A percentile compares a stretch with the other conserved stretches of the same genome.
Evolutionary conservation across 2,113 vertebrate genomes (phyloP).

Genomic region (Apteryx mantelli): DNA sequence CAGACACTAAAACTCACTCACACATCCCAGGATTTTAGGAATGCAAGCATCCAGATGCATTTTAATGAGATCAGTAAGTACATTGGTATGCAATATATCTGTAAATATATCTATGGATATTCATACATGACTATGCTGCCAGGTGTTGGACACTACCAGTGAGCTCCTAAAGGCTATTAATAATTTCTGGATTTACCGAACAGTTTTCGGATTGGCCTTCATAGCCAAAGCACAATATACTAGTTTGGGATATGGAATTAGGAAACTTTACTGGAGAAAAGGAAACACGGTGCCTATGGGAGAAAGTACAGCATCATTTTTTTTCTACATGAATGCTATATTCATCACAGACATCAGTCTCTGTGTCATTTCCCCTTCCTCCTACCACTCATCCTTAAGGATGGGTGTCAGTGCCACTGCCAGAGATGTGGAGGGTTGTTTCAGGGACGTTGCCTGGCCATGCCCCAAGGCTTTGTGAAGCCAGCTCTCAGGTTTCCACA

Average conservation of each 20-base stretch:
- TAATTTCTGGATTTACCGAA: background rate
- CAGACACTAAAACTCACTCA: background rate
- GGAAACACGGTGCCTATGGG: fast-evolving
- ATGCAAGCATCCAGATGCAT: background rate
- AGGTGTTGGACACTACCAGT: background rate
- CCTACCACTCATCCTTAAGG: background rate
- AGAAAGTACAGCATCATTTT: background rate
- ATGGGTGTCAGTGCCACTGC: background rate
- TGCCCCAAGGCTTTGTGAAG: background rate
- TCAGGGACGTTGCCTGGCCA: background rate
- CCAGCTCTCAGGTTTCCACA: background rate
- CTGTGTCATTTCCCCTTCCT: background rate
- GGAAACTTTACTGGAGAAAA: background rate
- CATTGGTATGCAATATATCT: fast-evolving
- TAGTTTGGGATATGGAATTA: background rate
- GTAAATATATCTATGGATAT: background rate
- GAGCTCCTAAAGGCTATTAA: background rate
- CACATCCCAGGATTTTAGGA: background rate
- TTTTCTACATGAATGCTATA: fast-evolving
- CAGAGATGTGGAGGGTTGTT: background rate
- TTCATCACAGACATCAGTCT: background rate
- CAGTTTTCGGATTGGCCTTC: background rate
- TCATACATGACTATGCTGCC: background rate
- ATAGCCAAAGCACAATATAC: background rate
- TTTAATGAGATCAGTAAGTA: background rate